A percentile compares a stretch with the other conserved stretches of the same genome.
Evolutionary conservation across 2,888 invertebrate species (phyloP).

Genomic region (Teleogryllus oceanicus): DNA sequence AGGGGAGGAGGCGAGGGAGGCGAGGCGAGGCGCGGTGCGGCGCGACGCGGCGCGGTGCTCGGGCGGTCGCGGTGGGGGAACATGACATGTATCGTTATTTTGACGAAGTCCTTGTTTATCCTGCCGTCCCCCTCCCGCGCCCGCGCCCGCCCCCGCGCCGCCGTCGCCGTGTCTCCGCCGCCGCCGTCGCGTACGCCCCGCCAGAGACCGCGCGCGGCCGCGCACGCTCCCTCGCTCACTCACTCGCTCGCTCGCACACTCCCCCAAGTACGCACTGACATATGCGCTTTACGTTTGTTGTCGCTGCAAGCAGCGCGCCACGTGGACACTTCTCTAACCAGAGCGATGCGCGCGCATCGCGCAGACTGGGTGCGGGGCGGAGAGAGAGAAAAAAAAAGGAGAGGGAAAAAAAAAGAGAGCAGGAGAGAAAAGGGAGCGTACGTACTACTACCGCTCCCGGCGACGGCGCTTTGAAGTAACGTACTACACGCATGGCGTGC

Average conservation of each 20-base stretch:
- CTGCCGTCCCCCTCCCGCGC: not conserved
- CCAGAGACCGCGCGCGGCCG: not conserved
- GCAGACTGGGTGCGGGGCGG: not conserved
- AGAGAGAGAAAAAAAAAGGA: not conserved
- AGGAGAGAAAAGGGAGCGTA: not conserved
- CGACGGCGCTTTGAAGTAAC: constrained; percentile 7
- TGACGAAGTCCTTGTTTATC: constrained; percentile 18
- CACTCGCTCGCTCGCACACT: not conserved
- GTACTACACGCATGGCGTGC: constrained; percentile 9
- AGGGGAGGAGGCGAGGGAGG: not conserved
- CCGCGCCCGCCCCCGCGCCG: not conserved
- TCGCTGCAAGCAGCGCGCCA: not conserved
- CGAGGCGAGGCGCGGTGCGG: not conserved
- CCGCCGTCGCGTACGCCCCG: not conserved
- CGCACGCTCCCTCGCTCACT: not conserved
- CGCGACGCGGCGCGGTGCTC: not conserved
- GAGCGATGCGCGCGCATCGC: not conserved
- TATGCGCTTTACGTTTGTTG: constrained; percentile 18
- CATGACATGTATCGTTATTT: constrained; percentile 18
- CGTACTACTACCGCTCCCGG: not conserved
- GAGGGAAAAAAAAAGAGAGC: not conserved
- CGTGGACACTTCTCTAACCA: not conserved
- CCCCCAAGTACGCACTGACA: constrained; percentile 1
- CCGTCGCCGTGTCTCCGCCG: not conserved
- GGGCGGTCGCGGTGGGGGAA: not conserved